These are phyloP conservation scores for Chaunax sp. DNA, from an alignment of 2,797 vertebrate genomes.

Conservation along the genomic window DNA sequence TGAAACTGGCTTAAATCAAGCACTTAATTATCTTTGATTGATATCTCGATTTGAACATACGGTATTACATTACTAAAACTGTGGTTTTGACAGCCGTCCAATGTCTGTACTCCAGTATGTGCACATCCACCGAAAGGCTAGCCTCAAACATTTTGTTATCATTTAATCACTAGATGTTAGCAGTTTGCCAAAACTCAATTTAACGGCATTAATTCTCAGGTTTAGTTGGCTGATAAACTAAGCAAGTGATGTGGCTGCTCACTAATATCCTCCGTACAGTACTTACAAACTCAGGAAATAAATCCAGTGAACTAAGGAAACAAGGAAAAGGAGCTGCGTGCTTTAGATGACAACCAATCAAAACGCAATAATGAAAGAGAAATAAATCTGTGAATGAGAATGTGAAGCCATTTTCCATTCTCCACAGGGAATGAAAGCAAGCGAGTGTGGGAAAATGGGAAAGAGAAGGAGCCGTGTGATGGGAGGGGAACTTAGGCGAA, in stretches of 20 bases:
- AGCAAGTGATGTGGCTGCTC: slow-evolving; percentile 13
- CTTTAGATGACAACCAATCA: slow-evolving; percentile 41
- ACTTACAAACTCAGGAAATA: slow-evolving; percentile 14
- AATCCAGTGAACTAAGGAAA: slow-evolving; percentile 18
- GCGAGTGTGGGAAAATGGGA: slow-evolving; percentile 60
- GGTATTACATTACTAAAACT: not conserved
- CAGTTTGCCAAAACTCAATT: not conserved
- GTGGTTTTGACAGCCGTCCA: not conserved
- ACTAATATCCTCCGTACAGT: slow-evolving; percentile 12
- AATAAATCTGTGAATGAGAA: slow-evolving; percentile 26
- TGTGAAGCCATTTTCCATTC: slow-evolving; percentile 38
- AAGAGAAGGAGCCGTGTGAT: slow-evolving; percentile 44
- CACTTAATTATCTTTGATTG: too few species aligned
- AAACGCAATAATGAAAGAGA: slow-evolving; percentile 42
- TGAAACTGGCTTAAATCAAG: not conserved
- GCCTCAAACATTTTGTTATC: not conserved
- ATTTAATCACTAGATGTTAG: not conserved
- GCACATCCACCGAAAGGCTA: not conserved
- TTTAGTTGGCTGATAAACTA: not conserved
- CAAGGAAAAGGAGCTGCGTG: slow-evolving; percentile 13
- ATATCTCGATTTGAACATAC: too few species aligned
- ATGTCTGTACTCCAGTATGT: not conserved
- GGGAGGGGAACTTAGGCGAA: slow-evolving; percentile 38
- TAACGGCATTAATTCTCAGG: not conserved
- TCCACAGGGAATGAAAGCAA: slow-evolving; percentile 24